These are phyloP conservation scores for Myiagra hebetior DNA, from an alignment of 2,113 vertebrate genomes.

Conservation along the genomic window DNA sequence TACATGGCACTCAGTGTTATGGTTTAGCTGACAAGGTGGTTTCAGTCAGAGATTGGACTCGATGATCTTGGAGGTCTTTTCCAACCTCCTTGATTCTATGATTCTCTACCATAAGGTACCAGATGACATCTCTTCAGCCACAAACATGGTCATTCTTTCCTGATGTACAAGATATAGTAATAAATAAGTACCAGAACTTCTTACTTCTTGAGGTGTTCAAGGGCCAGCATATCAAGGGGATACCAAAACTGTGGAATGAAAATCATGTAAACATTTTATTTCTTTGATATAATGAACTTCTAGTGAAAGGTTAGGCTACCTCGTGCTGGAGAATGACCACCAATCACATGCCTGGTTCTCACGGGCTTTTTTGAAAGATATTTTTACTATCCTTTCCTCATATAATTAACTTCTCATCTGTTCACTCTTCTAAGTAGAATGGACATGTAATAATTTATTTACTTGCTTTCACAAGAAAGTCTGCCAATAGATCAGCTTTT, in stretches of 20 bases:
- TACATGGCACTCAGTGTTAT: neutral
- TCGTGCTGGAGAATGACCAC: neutral
- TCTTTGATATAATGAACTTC: neutral
- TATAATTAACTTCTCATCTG: neutral
- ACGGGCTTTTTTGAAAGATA: neutral
- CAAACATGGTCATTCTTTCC: neutral
- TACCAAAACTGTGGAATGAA: neutral
- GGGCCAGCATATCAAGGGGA: neutral
- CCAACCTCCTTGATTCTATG: neutral
- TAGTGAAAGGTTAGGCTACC: neutral
- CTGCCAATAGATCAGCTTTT: neutral
- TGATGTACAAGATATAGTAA: neutral
- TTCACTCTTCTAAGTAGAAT: neutral
- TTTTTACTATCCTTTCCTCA: neutral
- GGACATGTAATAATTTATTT: neutral
- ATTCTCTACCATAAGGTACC: too few species aligned
- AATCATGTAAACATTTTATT: neutral
- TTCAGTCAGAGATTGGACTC: neutral
- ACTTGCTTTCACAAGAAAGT: neutral
- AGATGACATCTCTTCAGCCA: neutral
- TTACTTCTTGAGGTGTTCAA: neutral
- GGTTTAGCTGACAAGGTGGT: neutral
- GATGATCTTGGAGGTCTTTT: neutral
- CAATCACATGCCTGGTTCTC: neutral
- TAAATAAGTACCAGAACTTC: neutral